These are phyloP conservation scores for Sminthurinus signatus DNA, from an alignment of 1,140 invertebrate species.

Conservation along the genomic window DNA sequence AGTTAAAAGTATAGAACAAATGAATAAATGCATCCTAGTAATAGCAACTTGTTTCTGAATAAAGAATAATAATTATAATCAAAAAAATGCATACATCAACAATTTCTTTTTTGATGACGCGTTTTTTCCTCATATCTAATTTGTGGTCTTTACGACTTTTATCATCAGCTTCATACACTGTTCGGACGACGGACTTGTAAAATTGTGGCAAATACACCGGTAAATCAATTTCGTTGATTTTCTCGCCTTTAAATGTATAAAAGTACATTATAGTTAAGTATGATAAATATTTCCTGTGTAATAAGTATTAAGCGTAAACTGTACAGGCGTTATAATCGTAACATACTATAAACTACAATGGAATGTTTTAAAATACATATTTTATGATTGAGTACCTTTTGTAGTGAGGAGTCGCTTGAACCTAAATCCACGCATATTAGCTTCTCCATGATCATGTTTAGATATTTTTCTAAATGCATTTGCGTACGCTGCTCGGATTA, in stretches of 20 bases:
- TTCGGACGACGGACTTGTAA: neutral
- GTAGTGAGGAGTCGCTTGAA: slow-evolving; percentile 2
- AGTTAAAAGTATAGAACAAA: neutral
- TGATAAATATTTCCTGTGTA: neutral
- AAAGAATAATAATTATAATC: neutral
- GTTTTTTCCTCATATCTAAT: neutral
- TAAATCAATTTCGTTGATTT: slow-evolving; percentile 1
- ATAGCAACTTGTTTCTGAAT: neutral
- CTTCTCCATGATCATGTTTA: slow-evolving; percentile 4
- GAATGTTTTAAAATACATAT: neutral
- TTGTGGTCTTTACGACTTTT: neutral
- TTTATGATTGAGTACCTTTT: neutral
- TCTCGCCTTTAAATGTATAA: slow-evolving; percentile 1
- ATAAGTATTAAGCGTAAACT: neutral
- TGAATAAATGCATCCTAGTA: neutral
- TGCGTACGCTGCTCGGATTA: neutral
- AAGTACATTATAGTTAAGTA: neutral
- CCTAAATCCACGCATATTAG: neutral
- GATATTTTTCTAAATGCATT: slow-evolving; percentile 3
- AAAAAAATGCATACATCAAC: neutral
- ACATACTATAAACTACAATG: neutral
- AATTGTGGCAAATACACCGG: neutral
- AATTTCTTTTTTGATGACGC: neutral
- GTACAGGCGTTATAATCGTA: neutral
- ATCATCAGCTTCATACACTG: neutral